Evolutionary conservation across 2,797 vertebrate genomes (phyloP).

Genomic region (Thalassophryne amazonica): DNA sequence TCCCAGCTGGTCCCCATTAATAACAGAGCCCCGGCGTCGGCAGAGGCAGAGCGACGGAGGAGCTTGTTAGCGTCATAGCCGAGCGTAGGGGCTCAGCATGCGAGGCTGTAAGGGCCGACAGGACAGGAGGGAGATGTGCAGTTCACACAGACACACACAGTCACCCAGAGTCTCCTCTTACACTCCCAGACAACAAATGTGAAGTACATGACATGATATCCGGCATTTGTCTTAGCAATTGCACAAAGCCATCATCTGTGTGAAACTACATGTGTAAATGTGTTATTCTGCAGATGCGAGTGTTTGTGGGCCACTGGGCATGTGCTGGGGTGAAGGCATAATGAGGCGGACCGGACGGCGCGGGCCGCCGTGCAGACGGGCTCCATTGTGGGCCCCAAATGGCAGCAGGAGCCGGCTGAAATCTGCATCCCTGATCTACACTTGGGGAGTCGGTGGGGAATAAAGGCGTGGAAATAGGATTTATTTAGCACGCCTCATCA

Average conservation of each 20-base stretch:
- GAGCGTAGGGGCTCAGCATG: constrained; percentile 64
- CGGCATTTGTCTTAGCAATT: constrained; percentile 60
- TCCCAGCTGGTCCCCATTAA: constrained; percentile 86
- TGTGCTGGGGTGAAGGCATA: constrained; percentile 67
- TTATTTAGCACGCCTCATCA: constrained; percentile 91
- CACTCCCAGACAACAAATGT: constrained; percentile 45
- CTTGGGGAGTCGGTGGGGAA: constrained; percentile 86
- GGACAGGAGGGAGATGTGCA: constrained; percentile 63
- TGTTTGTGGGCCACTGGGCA: constrained; percentile 56
- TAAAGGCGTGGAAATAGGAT: constrained; percentile 86
- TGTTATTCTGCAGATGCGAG: constrained; percentile 42
- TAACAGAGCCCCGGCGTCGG: constrained; percentile 72
- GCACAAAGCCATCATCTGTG: constrained; percentile 55
- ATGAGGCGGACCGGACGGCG: constrained; percentile 67
- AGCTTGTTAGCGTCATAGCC: constrained; percentile 76
- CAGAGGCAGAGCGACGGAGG: constrained; percentile 70
- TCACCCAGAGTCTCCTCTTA: constrained; percentile 52
- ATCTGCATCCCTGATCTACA: constrained; percentile 86
- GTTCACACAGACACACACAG: constrained; percentile 29
- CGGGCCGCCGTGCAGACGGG: constrained; percentile 70
- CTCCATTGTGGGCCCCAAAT: constrained; percentile 74
- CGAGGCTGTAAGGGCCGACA: constrained; percentile 63
- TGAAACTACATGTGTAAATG: constrained; percentile 47
- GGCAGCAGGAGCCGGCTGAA: constrained; percentile 80
- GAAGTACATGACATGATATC: constrained; percentile 64